phyloP scores from a whole-genome alignment of 2,113 vertebrate genomes.

The Cnemophilus loriae region DNA sequence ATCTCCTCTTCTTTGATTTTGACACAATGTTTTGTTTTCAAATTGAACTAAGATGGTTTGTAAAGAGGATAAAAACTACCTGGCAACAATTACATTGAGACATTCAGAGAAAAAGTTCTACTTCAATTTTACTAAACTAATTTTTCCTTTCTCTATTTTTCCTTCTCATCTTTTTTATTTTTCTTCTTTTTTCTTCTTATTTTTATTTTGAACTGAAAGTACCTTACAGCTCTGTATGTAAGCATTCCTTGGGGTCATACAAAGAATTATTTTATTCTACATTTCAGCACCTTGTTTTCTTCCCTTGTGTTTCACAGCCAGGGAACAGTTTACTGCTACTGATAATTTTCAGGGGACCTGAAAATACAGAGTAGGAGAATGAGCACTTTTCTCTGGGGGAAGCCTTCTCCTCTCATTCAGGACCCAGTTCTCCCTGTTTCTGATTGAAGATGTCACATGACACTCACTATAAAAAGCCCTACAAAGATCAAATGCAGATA shows the following conservation, averaged over 20 bases:
- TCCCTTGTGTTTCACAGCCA: background rate
- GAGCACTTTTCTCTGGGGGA: background rate
- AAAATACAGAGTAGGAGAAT: background rate
- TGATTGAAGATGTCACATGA: background rate
- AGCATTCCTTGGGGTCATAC: background rate
- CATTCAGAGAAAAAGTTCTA: background rate
- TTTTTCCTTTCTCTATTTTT: background rate
- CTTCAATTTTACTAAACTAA: background rate
- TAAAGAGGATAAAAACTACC: background rate
- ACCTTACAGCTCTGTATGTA: background rate
- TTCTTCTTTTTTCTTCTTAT: background rate
- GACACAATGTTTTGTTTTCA: constrained; percentile 41
- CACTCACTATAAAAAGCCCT: background rate
- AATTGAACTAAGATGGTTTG: background rate
- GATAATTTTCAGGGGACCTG: background rate
- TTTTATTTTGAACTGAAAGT: background rate
- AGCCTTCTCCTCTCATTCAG: background rate
- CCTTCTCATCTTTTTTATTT: rapidly evolving
- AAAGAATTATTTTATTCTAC: background rate
- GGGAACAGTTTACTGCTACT: background rate
- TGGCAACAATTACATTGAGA: background rate
- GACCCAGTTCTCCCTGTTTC: background rate
- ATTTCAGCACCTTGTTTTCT: background rate
- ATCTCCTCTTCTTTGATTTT: background rate
- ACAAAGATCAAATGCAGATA: background rate